Conservation (phyloP, 2,797 vertebrate species). For the Tinamus major region DNA sequence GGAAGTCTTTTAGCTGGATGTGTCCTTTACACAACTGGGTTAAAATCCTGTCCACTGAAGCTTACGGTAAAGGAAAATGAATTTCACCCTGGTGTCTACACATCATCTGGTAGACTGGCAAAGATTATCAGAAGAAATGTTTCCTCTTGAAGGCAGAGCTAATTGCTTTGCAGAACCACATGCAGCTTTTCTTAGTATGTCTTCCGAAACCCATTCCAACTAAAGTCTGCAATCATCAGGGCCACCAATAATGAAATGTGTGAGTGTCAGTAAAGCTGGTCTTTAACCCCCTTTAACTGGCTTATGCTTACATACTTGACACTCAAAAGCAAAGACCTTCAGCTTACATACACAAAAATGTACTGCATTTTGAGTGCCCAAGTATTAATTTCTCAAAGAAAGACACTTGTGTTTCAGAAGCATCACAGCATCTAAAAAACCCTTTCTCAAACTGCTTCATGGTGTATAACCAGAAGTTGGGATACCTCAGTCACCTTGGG, state of each 20-base stretch:
- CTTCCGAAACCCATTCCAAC: constrained; percentile 25
- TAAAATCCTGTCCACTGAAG: constrained; percentile 24
- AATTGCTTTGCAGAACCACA: constrained; percentile 17
- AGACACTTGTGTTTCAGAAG: background rate
- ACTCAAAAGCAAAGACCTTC: background rate
- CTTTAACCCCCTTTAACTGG: background rate
- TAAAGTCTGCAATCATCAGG: background rate
- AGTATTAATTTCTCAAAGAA: background rate
- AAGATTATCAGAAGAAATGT: background rate
- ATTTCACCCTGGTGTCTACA: background rate
- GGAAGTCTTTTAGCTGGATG: background rate
- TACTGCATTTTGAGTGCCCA: background rate
- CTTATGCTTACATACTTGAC: background rate
- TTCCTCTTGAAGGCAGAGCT: constrained; percentile 13
- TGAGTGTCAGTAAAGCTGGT: background rate
- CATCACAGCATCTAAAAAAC: background rate
- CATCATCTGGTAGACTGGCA: constrained; percentile 23
- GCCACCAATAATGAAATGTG: constrained; percentile 9
- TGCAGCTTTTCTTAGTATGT: background rate
- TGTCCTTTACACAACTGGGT: constrained; percentile 26
- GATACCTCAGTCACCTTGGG: background rate
- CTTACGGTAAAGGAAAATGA: constrained; percentile 3
- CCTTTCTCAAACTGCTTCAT: background rate
- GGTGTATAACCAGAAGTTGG: background rate
- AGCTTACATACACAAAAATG: background rate